Percentiles rank a stretch among this genome's conserved stretches.
Conservation (phyloP, 2,797 vertebrate species). For the Leptoclinus maculatus region DNA sequence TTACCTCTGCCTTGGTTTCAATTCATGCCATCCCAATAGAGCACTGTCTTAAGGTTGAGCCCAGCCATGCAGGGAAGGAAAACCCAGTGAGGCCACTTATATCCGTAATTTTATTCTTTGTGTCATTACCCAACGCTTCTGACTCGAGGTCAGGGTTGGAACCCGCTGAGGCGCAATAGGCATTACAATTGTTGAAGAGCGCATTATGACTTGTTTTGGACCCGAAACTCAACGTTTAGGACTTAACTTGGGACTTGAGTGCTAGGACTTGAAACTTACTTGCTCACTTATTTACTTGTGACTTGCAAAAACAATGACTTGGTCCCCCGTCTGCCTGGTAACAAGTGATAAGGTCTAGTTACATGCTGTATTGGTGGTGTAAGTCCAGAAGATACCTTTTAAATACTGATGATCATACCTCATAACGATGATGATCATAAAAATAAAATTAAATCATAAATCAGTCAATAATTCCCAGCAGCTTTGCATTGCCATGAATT, state of each 20-base stretch:
- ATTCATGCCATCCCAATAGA: not conserved
- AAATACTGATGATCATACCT: not conserved
- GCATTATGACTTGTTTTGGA: no score
- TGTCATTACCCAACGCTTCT: no score
- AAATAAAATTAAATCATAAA: not conserved
- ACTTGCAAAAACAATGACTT: not conserved
- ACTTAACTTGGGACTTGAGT: not conserved
- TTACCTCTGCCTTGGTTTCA: not conserved
- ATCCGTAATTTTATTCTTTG: no score
- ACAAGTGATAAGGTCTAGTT: not conserved
- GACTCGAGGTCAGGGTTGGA: no score
- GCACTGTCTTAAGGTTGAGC: no score
- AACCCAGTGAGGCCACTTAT: no score
- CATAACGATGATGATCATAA: not conserved
- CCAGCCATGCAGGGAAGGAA: no score
- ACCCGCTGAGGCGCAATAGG: no score
- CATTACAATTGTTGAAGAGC: no score
- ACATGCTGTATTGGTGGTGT: not conserved
- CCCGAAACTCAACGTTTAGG: no score
- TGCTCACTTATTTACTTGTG: not conserved
- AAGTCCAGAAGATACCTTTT: not conserved
- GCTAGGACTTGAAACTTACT: not conserved
- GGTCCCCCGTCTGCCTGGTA: not conserved
- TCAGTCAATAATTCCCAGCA: slow-evolving; percentile 35
- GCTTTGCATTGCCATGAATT: slow-evolving; percentile 40